These are phyloP conservation scores for fruit fly (Drosophila melanogaster) DNA, from an alignment of 1,140 invertebrate species.

Conservation along the genomic window DNA sequence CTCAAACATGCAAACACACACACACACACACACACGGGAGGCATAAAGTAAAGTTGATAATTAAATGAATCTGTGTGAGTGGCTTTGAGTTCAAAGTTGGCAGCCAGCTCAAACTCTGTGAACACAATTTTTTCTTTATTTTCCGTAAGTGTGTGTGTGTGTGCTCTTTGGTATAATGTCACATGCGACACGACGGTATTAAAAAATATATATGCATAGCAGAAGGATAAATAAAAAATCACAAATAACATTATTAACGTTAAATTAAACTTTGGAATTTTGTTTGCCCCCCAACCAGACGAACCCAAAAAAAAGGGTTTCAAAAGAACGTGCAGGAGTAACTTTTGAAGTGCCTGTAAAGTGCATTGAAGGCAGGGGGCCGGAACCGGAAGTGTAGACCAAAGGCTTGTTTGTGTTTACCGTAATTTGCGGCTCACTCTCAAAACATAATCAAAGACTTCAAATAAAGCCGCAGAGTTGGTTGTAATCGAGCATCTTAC, in stretches of 20 bases:
- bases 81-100: constrained; percentile 72
- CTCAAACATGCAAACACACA: constrained; percentile 2
- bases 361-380: constrained; percentile 31
- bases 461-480: constrained; percentile 32
- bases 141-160: constrained; percentile 1
- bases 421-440: constrained; percentile 58
- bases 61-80: constrained; percentile 47
- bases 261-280: constrained; percentile 78
- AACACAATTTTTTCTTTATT: constrained; percentile 27
- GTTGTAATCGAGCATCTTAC: constrained; percentile 30
- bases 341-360: constrained; percentile 35
- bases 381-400: constrained; percentile 42
- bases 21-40: not conserved
- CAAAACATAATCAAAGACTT: constrained; percentile 54
- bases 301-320: not conserved
- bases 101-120: constrained; percentile 25
- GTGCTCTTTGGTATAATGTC: constrained; percentile 11
- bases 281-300: constrained; percentile 43
- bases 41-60: constrained; percentile 63
- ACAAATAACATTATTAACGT: constrained; percentile 78
- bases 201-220: constrained; percentile 24
- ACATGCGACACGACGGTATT: constrained; percentile 45
- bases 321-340: constrained; percentile 26
- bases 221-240: constrained; percentile 28
- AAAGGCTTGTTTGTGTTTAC: constrained; percentile 55